Evolutionary conservation across 2,797 vertebrate genomes (phyloP), one percentile per base, ranked within the genome.

Genomic region (Holocentrus rufus): DNA sequence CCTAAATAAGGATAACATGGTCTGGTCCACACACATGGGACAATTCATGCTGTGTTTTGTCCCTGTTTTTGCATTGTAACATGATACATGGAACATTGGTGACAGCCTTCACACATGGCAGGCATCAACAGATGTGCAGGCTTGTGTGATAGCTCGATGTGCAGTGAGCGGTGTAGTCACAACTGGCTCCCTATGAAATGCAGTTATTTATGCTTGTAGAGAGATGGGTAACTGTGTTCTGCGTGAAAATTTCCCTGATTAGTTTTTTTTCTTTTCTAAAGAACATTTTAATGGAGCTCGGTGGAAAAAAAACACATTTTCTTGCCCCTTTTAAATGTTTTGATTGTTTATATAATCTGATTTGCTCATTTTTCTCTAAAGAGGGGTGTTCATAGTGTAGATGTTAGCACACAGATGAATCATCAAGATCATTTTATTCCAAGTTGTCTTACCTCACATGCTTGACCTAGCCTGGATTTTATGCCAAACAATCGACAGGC

Each of bases 181-280:
- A 54, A 59, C 61, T 72, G 62, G 55, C 61, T 63, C 78, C 46
- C 46, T 65, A 49, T 65, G 36, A 69, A 56, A 62, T 49, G 17
- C 0, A 18, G 69, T 73, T 50, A 9, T 69, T 50, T 71, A 7
- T 64, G 62, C n/a, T 25, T 61, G 18, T 67, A 30, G 4, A 67
- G 58, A 31, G 23, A 6, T n/a, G 8, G 56, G 59, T 30, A n/a
- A n/a, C n/a, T n/a, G n/a, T n/a, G n/a, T n/a, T n/a, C n/a, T n/a
- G n/a, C n/a, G n/a, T n/a, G n/a, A n/a, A n/a, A n/a, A n/a, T n/a
- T n/a, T n/a, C n/a, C n/a, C n/a, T n/a, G n/a, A n/a, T n/a, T n/a
- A n/a, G n/a, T n/a, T n/a, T n/a, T n/a, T 30, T 3, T 11, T 31
- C 25, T 56, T 56, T 34, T 4, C 31, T 5, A 34, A 8, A 2